phyloP scores from a whole-genome alignment of 1,140 invertebrate genomes.

The Drosophila miranda region DNA sequence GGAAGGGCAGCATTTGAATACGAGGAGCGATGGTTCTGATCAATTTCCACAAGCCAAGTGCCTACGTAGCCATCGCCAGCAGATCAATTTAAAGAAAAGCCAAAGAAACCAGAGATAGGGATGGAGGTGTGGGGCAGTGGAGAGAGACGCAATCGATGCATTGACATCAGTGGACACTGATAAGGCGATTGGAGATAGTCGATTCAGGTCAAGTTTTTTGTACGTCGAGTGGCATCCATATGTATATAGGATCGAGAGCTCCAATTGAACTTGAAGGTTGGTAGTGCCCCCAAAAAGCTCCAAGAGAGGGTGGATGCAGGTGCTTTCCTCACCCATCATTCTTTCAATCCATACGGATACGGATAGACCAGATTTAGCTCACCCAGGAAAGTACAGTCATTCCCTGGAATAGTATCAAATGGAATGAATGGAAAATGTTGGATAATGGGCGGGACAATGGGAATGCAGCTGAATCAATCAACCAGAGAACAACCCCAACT shows the following conservation, averaged over 20 bases:
- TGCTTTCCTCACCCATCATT: too few species aligned
- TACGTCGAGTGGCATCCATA: slow-evolving; percentile 35
- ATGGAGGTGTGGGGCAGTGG: neutral
- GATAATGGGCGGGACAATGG: too few species aligned
- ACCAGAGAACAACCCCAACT: too few species aligned
- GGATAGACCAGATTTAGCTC: too few species aligned
- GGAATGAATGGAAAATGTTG: too few species aligned
- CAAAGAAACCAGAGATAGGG: too few species aligned
- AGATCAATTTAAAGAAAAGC: slow-evolving; percentile 31
- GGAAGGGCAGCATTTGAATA: slow-evolving; percentile 65
- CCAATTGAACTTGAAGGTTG: slow-evolving; percentile 2
- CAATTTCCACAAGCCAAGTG: slow-evolving; percentile 13
- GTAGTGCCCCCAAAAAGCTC: too few species aligned
- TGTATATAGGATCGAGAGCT: slow-evolving; percentile 6
- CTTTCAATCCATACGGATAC: too few species aligned
- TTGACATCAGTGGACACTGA: slow-evolving; percentile 38
- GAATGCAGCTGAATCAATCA: too few species aligned
- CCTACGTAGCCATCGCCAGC: slow-evolving; percentile 2
- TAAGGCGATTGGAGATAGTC: slow-evolving; percentile 27
- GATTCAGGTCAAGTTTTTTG: slow-evolving; percentile 66
- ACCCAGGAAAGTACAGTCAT: too few species aligned
- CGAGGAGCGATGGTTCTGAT: neutral
- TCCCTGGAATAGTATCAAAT: too few species aligned
- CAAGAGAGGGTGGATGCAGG: neutral
- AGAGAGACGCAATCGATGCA: slow-evolving; percentile 32